Percentiles rank a stretch among this genome's conserved stretches.
Evolutionary conservation across 1,140 invertebrate species (phyloP).

Genomic region (Zaprionus tsacasi): DNA sequence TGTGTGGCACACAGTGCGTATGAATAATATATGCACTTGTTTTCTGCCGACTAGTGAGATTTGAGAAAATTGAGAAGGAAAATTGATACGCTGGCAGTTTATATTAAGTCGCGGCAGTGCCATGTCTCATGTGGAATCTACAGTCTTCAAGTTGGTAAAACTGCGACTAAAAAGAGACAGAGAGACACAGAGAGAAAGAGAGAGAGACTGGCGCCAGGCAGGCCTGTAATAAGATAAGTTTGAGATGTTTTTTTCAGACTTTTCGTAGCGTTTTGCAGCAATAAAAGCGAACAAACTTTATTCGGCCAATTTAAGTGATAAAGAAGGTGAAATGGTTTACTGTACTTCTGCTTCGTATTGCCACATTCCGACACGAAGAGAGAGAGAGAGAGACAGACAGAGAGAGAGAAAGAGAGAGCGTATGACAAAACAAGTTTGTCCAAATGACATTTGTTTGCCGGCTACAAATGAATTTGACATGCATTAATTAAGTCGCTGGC

Average conservation of each 20-base stretch:
- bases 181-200: not conserved
- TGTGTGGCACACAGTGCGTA: not conserved
- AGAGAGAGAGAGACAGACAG: too few species aligned
- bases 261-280: conserved; percentile 52
- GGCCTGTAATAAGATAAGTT: conserved; percentile 69
- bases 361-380: too few species aligned
- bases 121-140: too few species aligned
- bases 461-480: conserved; percentile 68
- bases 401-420: too few species aligned
- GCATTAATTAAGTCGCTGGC: conserved; percentile 71
- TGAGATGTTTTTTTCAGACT: conserved; percentile 45
- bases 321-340: conserved; percentile 51
- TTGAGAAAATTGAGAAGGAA: not conserved
- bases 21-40: conserved; percentile 9
- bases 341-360: not conserved
- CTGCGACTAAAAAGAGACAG: not conserved
- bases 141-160: not conserved
- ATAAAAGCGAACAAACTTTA: conserved; percentile 60
- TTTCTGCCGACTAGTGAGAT: conserved; percentile 3
- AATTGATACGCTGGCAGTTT: conserved; percentile 11
- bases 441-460: conserved; percentile 42
- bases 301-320: conserved; percentile 33
- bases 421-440: conserved; percentile 50
- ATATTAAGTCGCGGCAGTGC: not conserved
- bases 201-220: not conserved